A percentile compares a stretch with the other conserved stretches of the same genome.
Conservation (phyloP, 1,140 invertebrate genomes). For the Batillaria attramentaria region DNA sequence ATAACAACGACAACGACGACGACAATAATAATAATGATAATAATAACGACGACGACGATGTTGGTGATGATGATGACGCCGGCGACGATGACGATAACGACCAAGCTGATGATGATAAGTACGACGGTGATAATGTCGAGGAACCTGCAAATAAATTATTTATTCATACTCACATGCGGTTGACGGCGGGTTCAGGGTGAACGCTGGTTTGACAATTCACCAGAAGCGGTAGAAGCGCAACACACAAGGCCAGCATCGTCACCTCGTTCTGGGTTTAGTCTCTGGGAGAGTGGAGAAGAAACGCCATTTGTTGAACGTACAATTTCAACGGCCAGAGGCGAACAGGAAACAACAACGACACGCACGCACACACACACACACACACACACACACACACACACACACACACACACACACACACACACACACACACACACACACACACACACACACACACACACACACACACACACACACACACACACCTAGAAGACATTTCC, state of each 20-base stretch:
- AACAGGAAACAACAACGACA: neutral
- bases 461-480: neutral
- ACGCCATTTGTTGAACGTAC: neutral
- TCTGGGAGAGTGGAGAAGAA: neutral
- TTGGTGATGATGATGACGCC: too few species aligned
- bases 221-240: neutral
- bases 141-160: too few species aligned
- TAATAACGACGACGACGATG: too few species aligned
- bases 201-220: neutral
- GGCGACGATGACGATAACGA: too few species aligned
- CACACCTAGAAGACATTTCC: too few species aligned
- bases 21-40: too few species aligned
- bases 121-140: too few species aligned
- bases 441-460: conserved; percentile 2
- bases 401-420: neutral
- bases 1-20: too few species aligned
- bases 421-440: conserved; percentile 2
- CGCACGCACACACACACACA: neutral
- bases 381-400: neutral
- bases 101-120: too few species aligned
- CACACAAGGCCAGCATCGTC: neutral
- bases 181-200: neutral
- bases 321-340: neutral
- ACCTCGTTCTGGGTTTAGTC: neutral
- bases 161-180: too few species aligned